phyloP scores from a whole-genome alignment of 1,140 invertebrate species.

The Trissolcus basalis region DNA sequence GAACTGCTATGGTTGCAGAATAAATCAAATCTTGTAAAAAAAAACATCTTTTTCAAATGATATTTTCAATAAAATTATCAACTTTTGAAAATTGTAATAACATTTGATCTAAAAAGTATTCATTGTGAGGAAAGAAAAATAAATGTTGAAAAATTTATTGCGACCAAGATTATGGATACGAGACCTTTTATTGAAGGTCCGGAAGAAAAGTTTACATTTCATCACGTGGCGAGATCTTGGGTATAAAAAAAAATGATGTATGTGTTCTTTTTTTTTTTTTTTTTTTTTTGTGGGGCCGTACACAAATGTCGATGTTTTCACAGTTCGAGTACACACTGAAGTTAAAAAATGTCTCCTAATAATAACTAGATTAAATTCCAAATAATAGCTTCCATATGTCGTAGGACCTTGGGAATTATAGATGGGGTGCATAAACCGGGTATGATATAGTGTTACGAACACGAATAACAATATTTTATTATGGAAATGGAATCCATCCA shows the following conservation, averaged over 20 bases:
- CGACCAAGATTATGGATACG: no score
- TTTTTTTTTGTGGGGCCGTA: background rate
- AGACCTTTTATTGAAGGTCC: no score
- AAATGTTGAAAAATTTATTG: no score
- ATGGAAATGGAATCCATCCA: conserved; percentile 36
- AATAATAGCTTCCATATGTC: conserved; percentile 54
- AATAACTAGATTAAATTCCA: conserved; percentile 56
- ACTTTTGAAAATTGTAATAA: no score
- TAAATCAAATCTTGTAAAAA: conserved; percentile 26
- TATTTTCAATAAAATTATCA: no score
- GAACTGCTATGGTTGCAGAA: conserved; percentile 30
- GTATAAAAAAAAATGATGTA: background rate
- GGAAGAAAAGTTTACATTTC: conserved; percentile 4
- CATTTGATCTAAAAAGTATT: no score
- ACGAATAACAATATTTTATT: conserved; percentile 46
- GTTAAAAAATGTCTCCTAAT: conserved; percentile 45
- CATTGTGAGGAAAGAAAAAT: no score
- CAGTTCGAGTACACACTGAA: conserved; percentile 11
- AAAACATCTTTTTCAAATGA: conserved; percentile 5
- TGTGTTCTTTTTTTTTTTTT: background rate
- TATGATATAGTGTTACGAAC: conserved; percentile 27
- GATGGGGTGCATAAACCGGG: conserved; percentile 33
- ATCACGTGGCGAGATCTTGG: background rate
- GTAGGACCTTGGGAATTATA: conserved; percentile 28
- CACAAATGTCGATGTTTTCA: conserved; percentile 34